phyloP scores from a whole-genome alignment of 2,888 invertebrate genomes.

The Brachylomia viminalis region DNA sequence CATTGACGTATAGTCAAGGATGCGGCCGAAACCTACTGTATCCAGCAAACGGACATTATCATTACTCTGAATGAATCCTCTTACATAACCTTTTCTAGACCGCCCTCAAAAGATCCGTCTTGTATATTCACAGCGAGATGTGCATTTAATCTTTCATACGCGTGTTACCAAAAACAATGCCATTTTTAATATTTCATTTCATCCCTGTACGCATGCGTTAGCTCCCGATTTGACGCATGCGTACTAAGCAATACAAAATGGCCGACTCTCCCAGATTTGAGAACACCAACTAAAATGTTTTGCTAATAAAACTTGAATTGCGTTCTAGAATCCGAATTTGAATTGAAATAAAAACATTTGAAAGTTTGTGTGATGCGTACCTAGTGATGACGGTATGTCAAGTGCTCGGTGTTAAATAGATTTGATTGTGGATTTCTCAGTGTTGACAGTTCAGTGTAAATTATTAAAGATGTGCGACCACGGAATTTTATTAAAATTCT shows the following conservation, averaged over 20 bases:
- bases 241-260: slow-evolving; percentile 75
- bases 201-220: slow-evolving; percentile 78
- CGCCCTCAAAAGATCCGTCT: slow-evolving; percentile 19
- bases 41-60: neutral
- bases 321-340: slow-evolving; percentile 29
- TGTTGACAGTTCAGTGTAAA: slow-evolving; percentile 81
- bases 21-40: neutral
- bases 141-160: slow-evolving; percentile 52
- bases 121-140: slow-evolving; percentile 21
- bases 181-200: slow-evolving; percentile 71
- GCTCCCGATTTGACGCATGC: slow-evolving; percentile 75
- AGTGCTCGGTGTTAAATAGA: slow-evolving; percentile 17
- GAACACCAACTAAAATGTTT: slow-evolving; percentile 74
- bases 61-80: slow-evolving; percentile 27
- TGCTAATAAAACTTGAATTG: slow-evolving; percentile 70
- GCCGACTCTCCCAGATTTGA: slow-evolving; percentile 74
- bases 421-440: slow-evolving; percentile 53
- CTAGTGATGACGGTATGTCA: neutral
- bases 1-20: neutral
- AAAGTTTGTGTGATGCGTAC: slow-evolving; percentile 6
- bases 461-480: slow-evolving; percentile 77
- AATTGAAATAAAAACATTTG: slow-evolving; percentile 37
- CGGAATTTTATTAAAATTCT: slow-evolving; percentile 65
- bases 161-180: slow-evolving; percentile 71
- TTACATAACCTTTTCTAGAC: neutral